Evolutionary conservation across 2,888 invertebrate species (phyloP).

Genomic region (Ennomos erosarius): DNA sequence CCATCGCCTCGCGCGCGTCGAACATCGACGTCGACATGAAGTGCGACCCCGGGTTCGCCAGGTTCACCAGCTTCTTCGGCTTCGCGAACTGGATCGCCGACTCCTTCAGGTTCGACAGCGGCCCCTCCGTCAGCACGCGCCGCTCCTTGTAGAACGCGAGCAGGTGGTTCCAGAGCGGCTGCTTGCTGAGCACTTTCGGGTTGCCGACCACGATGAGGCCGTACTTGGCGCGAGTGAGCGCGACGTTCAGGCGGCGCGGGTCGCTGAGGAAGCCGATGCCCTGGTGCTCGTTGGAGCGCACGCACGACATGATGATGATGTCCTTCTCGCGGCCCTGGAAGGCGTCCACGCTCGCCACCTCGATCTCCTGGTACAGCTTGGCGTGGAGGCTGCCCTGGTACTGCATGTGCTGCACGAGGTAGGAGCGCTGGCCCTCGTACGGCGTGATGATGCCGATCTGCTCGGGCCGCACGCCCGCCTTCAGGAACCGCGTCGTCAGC

Average conservation of each 20-base stretch:
- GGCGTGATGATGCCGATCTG: conserved; percentile 99
- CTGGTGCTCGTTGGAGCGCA: conserved; percentile 98
- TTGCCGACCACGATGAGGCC: conserved; percentile 99
- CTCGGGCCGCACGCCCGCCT: conserved; percentile 97
- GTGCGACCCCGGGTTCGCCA: conserved; percentile 97
- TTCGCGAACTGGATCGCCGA: conserved; percentile 98
- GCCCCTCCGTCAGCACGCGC: conserved; percentile 98
- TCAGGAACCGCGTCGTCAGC: conserved; percentile 96
- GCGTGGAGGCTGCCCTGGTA: conserved; percentile 98
- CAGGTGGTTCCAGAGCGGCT: conserved; percentile 99
- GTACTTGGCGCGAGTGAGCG: conserved; percentile 98
- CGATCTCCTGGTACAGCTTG: conserved; percentile 98
- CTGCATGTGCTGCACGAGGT: conserved; percentile 99
- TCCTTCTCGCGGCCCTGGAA: conserved; percentile 99
- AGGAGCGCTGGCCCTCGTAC: conserved; percentile 99
- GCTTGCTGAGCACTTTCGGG: conserved; percentile 99
- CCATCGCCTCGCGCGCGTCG: conserved; percentile 97
- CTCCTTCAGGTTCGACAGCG: conserved; percentile 98
- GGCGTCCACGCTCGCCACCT: conserved; percentile 99
- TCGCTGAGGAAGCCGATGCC: conserved; percentile 99
- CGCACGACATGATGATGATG: conserved; percentile 99
- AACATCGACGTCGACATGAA: conserved; percentile 99
- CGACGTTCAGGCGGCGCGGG: conserved; percentile 98
- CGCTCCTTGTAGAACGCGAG: conserved; percentile 99
- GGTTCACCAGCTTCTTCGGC: conserved; percentile 97